Percentiles rank a stretch among this genome's conserved stretches.
Conservation (phyloP, 2,888 invertebrate species). For the Lordiphosa fenestrarum region DNA sequence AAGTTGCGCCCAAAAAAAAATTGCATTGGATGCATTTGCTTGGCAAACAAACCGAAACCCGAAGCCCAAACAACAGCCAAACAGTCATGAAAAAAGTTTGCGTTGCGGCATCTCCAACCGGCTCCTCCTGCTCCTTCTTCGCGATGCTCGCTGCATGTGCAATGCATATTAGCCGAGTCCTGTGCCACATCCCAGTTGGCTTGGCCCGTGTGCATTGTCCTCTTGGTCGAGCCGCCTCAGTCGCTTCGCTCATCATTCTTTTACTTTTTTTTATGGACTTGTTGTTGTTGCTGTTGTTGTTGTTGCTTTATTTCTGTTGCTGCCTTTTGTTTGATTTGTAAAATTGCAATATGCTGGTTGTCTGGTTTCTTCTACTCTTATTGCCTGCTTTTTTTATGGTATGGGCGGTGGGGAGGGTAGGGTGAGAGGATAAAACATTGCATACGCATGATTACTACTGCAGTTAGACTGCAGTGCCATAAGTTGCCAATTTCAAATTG, state of each 20-base stretch:
- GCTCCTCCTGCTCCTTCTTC: constrained; percentile 11
- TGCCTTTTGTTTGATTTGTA: constrained; percentile 73
- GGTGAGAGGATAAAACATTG: not conserved
- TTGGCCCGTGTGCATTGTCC: constrained; percentile 63
- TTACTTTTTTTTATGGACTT: constrained; percentile 11
- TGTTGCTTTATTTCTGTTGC: constrained; percentile 26
- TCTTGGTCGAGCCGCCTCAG: constrained; percentile 58
- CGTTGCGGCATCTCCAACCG: constrained; percentile 17
- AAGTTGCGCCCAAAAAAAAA: constrained; percentile 71
- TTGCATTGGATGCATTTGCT: constrained; percentile 73
- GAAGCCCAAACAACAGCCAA: constrained; percentile 51
- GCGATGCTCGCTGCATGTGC: constrained; percentile 60
- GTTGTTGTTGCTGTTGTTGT: not conserved
- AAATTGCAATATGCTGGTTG: constrained; percentile 73
- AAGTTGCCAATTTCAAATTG: constrained; percentile 8
- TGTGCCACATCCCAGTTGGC: constrained; percentile 44
- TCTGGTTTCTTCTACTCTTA: constrained; percentile 29
- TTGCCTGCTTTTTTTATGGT: constrained; percentile 6
- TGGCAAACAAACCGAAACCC: constrained; percentile 55
- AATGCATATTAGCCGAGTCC: constrained; percentile 66
- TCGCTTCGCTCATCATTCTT: constrained; percentile 37
- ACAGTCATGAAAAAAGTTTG: constrained; percentile 74
- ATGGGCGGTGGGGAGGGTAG: not conserved
- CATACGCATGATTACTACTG: constrained; percentile 28
- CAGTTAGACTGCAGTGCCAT: constrained; percentile 32